These are phyloP conservation scores for Theretra japonica DNA, from an alignment of 2,888 invertebrate species.

Conservation along the genomic window DNA sequence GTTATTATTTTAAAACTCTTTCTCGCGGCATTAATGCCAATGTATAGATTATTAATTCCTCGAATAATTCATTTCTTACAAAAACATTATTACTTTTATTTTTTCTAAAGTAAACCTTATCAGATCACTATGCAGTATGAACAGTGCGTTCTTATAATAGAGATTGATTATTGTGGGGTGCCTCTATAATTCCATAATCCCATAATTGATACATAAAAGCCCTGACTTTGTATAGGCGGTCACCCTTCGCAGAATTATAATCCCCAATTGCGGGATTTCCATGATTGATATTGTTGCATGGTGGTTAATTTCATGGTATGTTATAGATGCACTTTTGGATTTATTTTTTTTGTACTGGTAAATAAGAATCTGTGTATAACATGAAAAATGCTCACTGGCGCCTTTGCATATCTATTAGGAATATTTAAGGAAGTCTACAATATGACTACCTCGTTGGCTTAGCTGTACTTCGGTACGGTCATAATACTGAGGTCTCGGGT, in stretches of 20 bases:
- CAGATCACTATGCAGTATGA: constrained; percentile 45
- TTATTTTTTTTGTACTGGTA: background rate
- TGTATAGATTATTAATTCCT: no score
- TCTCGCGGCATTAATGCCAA: no score
- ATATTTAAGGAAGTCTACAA: no score
- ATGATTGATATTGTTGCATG: constrained; percentile 66
- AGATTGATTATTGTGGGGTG: constrained; percentile 73
- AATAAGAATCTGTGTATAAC: background rate
- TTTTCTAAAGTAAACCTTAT: background rate
- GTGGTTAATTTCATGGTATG: constrained; percentile 4
- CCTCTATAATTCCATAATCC: constrained; percentile 75
- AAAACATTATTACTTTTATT: background rate
- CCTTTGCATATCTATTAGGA: no score
- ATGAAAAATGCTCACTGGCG: no score
- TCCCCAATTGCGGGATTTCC: constrained; percentile 72
- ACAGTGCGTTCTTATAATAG: constrained; percentile 59
- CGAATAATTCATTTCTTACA: no score
- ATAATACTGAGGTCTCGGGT: no score
- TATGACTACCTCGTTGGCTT: no score
- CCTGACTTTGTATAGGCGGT: constrained; percentile 67
- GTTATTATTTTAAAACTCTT: no score
- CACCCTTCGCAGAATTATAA: constrained; percentile 72
- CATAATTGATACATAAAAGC: constrained; percentile 78
- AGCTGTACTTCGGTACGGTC: no score
- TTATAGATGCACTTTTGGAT: constrained; percentile 4